Base-by-base conservation (phyloP, 2,797 vertebrate genomes). In the Sitta carolinensis region DNA sequence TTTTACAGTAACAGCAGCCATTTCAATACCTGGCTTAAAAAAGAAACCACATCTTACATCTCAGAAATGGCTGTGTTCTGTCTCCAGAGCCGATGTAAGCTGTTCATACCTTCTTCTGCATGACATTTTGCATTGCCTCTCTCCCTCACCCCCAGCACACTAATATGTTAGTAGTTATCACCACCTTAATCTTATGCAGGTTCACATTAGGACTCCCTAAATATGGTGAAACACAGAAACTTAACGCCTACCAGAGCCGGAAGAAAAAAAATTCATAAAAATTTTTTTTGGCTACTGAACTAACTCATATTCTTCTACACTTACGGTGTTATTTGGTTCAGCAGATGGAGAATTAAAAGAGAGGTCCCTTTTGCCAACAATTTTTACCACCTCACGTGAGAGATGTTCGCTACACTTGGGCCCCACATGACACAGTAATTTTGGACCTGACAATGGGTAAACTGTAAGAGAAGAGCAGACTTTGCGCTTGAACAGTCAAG, bases 11-110 rank as follows among this genome's bases (percentile, higher is more conserved):
- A 95, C 26, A 90, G 85, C 83, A 93, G 67, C 80, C 94, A 94
- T 93, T 91, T 95, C 86, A 90, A 82, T 95, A 94, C 63, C 88
- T 93, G 77, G 26, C 88, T 96, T 93, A 93, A 88, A 89, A 94
- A 89, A 93, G 83, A 91, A 95, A 90, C 86, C 83, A 91, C 80
- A 93, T 90, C 55, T 93, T 90, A 2, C 32, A 55, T 67, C 59
- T 91, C 80, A 86, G 79, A 84, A 94, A 68, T 57, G 79, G 84
- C 59, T 70, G 68, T 6, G 2, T 22, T 88, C 67, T 61, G 73
- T 72, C 76, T 94, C 58, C 87, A 72, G 78, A 83, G 62, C 73
- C 74, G 61, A 88, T 92, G 67, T 45, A 63, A 92, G 78, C 48
- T 81, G 55, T 62, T 94, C 57, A n/a, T 88, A 69, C 22, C 15